Conservation (phyloP, 2,888 invertebrate genomes). For the Poecilobothrus nobilitatus region DNA sequence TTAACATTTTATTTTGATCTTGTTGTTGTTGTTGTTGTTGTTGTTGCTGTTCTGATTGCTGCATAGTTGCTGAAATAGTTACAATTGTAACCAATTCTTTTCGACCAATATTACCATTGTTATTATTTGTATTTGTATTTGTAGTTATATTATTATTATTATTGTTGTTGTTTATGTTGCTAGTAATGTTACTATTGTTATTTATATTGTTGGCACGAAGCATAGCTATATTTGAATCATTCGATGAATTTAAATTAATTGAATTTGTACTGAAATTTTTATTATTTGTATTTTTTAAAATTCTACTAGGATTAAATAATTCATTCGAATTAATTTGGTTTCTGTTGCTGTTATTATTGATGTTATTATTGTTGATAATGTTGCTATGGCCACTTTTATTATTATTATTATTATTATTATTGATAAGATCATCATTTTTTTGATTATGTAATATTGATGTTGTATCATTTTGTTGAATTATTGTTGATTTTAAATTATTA, state of each 20-base stretch:
- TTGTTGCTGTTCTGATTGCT: conserved; percentile 20
- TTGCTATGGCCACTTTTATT: conserved; percentile 8
- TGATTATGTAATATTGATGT: conserved; percentile 11
- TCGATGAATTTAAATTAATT: conserved; percentile 21
- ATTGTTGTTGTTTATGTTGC: conserved; percentile 24
- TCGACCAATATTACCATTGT: conserved; percentile 19
- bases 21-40: conserved; percentile 25
- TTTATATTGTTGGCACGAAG: conserved; percentile 15
- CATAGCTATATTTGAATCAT: conserved; percentile 22
- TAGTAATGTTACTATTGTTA: conserved; percentile 19
- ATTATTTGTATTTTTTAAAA: conserved; percentile 12
- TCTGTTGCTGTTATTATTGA: neutral
- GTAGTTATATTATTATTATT: conserved; percentile 8
- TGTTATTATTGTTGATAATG: neutral
- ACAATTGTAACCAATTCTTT: conserved; percentile 44
- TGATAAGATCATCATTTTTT: conserved; percentile 10
- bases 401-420: conserved; percentile 11
- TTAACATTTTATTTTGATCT: neutral
- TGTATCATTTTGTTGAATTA: conserved; percentile 9
- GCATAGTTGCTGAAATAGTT: conserved; percentile 35
- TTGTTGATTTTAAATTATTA: conserved; percentile 2
- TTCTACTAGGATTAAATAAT: conserved; percentile 23
- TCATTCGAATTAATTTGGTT: conserved; percentile 20
- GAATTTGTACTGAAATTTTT: conserved; percentile 17
- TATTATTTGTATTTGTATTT: conserved; percentile 23